Percentiles rank a stretch among this genome's conserved stretches.
Evolutionary conservation across 2,797 vertebrate genomes (phyloP).

Genomic region (Lithobates sylvaticus): DNA sequence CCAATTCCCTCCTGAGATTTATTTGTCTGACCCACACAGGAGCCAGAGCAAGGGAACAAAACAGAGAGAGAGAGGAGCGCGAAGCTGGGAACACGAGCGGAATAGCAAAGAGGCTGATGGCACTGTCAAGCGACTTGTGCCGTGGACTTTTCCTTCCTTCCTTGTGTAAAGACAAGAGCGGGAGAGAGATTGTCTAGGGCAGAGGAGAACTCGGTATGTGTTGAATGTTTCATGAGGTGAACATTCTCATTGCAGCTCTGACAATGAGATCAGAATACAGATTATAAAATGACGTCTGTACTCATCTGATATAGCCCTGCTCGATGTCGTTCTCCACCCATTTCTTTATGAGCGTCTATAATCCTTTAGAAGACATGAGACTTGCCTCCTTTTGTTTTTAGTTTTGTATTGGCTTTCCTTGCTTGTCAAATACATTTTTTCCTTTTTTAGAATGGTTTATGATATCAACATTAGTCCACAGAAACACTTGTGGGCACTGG

Average conservation of each 20-base stretch:
- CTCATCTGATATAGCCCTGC: conserved; percentile 23
- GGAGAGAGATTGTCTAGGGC: conserved; percentile 65
- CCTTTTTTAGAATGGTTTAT: conserved; percentile 38
- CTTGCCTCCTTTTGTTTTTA: background rate
- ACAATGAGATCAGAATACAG: conserved; percentile 82
- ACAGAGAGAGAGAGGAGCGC: conserved; percentile 54
- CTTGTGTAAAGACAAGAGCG: conserved; percentile 41
- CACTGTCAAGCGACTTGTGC: conserved; percentile 40
- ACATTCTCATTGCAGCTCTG: conserved; percentile 89
- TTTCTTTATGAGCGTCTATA: conserved; percentile 17
- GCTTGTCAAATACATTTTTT: conserved; percentile 14
- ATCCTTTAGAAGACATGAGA: background rate
- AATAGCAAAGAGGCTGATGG: conserved; percentile 61
- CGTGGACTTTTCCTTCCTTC: conserved; percentile 50
- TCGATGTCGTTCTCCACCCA: conserved; percentile 37
- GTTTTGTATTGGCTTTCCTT: conserved; percentile 4
- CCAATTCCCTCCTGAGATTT: conserved; percentile 62
- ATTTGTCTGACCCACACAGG: conserved; percentile 62
- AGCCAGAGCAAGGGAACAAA: conserved; percentile 61
- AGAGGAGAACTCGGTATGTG: conserved; percentile 84
- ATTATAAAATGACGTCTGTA: conserved; percentile 71
- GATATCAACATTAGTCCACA: conserved; percentile 35
- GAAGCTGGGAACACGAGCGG: conserved; percentile 42
- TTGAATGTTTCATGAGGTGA: conserved; percentile 94
- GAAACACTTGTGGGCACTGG: conserved; percentile 45